Conservation (phyloP, 2,113 vertebrate species). For the Cisticola juncidis region DNA sequence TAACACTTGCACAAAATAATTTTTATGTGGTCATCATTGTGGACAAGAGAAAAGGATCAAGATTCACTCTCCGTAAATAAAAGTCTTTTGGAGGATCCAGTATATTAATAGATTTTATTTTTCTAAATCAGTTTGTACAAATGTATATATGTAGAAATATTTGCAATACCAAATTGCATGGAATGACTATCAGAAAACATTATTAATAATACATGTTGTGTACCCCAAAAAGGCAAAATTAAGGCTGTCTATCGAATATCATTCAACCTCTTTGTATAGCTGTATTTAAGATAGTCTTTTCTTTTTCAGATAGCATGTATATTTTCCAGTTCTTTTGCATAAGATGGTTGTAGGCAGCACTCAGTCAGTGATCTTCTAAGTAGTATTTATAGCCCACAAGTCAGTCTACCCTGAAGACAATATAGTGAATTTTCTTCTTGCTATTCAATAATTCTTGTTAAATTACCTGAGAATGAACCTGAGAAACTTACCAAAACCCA, state of each 20-base stretch:
- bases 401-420: background rate
- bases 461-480: background rate
- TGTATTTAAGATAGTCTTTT: background rate
- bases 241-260: background rate
- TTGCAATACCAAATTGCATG: background rate
- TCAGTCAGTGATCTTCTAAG: background rate
- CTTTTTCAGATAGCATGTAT: background rate
- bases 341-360: background rate
- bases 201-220: background rate
- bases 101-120: background rate
- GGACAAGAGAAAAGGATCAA: background rate
- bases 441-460: background rate
- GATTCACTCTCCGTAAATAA: background rate
- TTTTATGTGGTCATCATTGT: accelerated
- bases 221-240: background rate
- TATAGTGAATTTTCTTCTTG: background rate
- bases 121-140: background rate
- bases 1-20: background rate
- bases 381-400: background rate
- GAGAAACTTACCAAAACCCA: background rate
- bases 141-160: background rate
- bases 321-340: background rate
- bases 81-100: accelerated
- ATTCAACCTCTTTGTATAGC: background rate
- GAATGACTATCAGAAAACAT: background rate